Base-by-base conservation (phyloP, 2,888 invertebrate genomes). In the Troglohyphantes excavatus region DNA sequence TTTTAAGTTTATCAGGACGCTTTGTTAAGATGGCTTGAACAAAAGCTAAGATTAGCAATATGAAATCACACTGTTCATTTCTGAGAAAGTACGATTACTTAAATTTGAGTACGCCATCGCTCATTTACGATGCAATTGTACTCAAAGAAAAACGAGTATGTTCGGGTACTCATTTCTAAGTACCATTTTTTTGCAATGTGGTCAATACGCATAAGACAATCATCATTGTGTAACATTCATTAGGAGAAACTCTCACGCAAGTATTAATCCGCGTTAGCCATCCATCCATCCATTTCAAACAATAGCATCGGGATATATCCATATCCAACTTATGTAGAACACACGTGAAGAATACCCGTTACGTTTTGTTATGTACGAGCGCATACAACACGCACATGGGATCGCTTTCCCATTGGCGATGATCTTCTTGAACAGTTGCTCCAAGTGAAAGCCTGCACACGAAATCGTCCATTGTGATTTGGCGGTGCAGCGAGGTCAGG, bases 391-490 rank as follows among this genome's bases (percentile, higher is more conserved):
- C 19, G n/a, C 19, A 29, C n/a, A n/a, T n/a, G n/a, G 29, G 75
- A 61, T 75, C 59, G 59, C 19, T 26, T 72, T 72, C 72, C 26
- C 72, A 72, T 46, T 39, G 33, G n/a, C 33, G 33, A 9, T 33
- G 39, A 19, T 5, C 70, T 39, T 39, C 21, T 13, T 75, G 53
- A 27, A 23, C 23, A 11, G 7, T 43, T 23, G 9, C 39, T 19
- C 39, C 27, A 7, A 21, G 33, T 33, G 59, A 59, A 70, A 29
- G 59, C 53, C 70, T 63, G 17, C 27, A 13, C 76, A 13, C 17
- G 6, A 23, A 83, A 83, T 72, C 27, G 63, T 17, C 83, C 72
- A 83, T 83, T 83, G 83, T 83, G 43, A 72, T 43, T 5, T 27
- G 29, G 5, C 19, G 19, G 33, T 59, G 29, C 21, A 70, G 70